Evolutionary conservation across 2,888 invertebrate species (phyloP), one percentile per base, ranked within the genome.

Genomic region (Cheilosia pagana): DNA sequence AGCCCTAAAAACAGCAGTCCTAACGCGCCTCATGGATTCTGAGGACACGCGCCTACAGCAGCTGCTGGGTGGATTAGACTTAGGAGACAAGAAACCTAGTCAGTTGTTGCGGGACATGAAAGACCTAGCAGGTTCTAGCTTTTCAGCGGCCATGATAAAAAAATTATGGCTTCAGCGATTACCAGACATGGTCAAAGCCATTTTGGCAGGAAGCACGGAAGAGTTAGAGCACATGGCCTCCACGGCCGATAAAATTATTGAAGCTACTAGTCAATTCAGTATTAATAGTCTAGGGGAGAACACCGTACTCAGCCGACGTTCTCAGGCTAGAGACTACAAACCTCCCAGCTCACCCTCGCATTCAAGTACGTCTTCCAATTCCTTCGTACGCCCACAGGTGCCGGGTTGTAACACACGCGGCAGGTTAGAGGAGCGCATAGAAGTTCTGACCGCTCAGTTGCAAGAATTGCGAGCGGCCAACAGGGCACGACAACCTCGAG

Each of bases 31-130:
- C 14, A 68, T 68, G 68, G 55, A 68, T n/a, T 68, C 55, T 3
- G 68, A 68, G n/a, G 67, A 45, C 10, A 28, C 28, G 1, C 19
- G 31, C 3, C 2, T 65, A 12, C 65, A 65, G 10, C 35, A 52
- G 7, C 39, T 65, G 4, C 39, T 65, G 2, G n/a, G 25, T 0
- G 41, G 52, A 0, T 28, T 53, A 5, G 65, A 65, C 19, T 31
- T 31, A 14, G 45, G 45, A 0, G 50, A 50, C 14, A 50, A 25
- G 10, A 52, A 25, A 12, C 59, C 59, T 2, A 59, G 59, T 21
- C 31, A 65, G 5, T 8, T 67, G 6, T 67, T 88, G 0, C 72
- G 87, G 1, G 87, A 89, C 35, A 88, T 89, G 87, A 76, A 62
- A 19, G 59, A 68, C 23, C 78, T 89, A 5, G 88, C 87, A 7